Evolutionary conservation across 1,140 invertebrate species (phyloP).

Genomic region (Drosophila lacteicornis): DNA sequence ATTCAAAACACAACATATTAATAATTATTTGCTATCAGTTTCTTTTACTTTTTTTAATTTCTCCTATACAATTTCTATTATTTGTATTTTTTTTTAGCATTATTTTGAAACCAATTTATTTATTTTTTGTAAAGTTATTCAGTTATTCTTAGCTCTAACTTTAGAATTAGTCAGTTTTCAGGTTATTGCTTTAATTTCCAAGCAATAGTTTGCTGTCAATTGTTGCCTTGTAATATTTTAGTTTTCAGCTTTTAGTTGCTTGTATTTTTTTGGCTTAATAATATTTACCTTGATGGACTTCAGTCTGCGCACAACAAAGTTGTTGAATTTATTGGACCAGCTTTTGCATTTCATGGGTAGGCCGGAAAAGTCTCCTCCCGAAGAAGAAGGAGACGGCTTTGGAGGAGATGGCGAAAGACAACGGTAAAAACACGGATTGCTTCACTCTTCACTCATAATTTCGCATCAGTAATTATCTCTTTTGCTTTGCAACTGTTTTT

Average conservation of each 20-base stretch:
- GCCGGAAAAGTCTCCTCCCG: constrained; percentile 52
- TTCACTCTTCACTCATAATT: constrained; percentile 28
- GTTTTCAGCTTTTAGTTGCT: background rate
- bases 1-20: too few relatives aligned
- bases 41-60: too few relatives aligned
- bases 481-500: background rate
- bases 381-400: constrained; percentile 30
- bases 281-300: constrained; percentile 84
- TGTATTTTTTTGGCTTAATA: background rate
- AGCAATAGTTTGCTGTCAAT: background rate
- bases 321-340: constrained; percentile 84
- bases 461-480: constrained; percentile 1
- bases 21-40: too few relatives aligned
- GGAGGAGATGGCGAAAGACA: constrained; percentile 34
- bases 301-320: constrained; percentile 80
- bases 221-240: background rate
- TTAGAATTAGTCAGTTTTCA: background rate
- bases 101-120: background rate
- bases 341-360: constrained; percentile 85
- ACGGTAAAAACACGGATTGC: constrained; percentile 37
- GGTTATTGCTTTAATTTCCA: background rate
- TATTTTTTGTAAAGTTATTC: background rate
- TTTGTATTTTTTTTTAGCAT: too few relatives aligned
- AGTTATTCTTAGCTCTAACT: background rate
- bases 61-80: too few relatives aligned